Evolutionary conservation across 53 echinoderm and acorn worm genomes (phyloP).

Genomic region (Crossaster papposus): DNA sequence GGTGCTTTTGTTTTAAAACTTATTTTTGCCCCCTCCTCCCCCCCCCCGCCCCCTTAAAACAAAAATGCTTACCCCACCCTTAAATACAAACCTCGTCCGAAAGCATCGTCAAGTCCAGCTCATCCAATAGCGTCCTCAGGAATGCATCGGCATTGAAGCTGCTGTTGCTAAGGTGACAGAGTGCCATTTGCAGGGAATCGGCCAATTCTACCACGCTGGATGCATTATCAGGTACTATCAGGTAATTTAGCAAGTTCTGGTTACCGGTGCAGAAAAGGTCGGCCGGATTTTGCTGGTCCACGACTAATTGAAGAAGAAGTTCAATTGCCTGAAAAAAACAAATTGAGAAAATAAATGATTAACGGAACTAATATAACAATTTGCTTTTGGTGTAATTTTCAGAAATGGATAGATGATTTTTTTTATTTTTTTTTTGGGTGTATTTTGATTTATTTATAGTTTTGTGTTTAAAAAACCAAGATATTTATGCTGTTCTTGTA

Average conservation of each 20-base stretch:
- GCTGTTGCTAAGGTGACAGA: slow-evolving; percentile 1
- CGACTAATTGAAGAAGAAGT: neutral
- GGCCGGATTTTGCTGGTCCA: neutral
- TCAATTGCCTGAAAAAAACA: neutral
- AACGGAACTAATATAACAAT: too few relatives aligned
- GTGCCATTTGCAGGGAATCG: slow-evolving; percentile 1
- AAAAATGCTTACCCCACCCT: neutral
- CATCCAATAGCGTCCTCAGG: neutral
- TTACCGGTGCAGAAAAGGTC: slow-evolving; percentile 14
- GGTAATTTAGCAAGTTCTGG: neutral
- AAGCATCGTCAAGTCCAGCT: slow-evolving; percentile 19
- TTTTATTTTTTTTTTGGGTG: too few relatives aligned
- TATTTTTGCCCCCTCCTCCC: neutral
- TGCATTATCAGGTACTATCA: slow-evolving; percentile 1
- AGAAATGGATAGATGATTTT: too few relatives aligned
- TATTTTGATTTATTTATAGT: too few relatives aligned
- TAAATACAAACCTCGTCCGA: slow-evolving; percentile 4
- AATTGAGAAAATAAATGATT: neutral
- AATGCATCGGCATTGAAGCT: slow-evolving; percentile 2
- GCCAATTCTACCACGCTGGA: neutral
- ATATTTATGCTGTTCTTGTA: too few relatives aligned
- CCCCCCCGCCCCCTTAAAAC: neutral
- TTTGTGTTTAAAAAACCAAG: too few relatives aligned
- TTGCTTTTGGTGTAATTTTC: too few relatives aligned
- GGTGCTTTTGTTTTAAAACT: neutral